Evolutionary conservation across 2,797 vertebrate species (phyloP).

Genomic region (Coregonus suidteri): DNA sequence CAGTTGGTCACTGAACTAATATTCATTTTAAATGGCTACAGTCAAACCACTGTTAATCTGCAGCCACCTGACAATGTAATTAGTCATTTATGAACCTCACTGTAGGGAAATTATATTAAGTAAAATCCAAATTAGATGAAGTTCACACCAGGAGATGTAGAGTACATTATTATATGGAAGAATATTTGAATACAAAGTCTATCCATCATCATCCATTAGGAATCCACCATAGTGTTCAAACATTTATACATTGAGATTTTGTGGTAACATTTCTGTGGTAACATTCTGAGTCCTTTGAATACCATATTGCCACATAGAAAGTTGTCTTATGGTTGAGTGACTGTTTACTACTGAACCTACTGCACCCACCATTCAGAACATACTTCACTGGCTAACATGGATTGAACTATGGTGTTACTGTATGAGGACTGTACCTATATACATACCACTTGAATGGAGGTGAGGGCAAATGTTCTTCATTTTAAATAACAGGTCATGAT

Average conservation of each 20-base stretch:
- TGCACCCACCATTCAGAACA: neutral
- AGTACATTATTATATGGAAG: slow-evolving; percentile 33
- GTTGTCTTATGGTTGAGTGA: neutral
- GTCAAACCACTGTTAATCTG: slow-evolving; percentile 41
- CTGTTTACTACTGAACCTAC: neutral
- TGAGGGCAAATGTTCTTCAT: neutral
- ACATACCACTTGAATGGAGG: neutral
- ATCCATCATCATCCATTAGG: slow-evolving; percentile 19
- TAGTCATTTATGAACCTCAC: slow-evolving; percentile 54
- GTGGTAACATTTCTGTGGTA: neutral
- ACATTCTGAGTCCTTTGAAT: neutral
- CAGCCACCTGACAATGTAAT: slow-evolving; percentile 50
- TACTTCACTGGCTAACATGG: neutral
- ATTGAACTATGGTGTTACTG: neutral
- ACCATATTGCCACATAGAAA: neutral
- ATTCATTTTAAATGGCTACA: slow-evolving; percentile 44
- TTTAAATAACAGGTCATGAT: neutral
- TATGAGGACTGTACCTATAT: neutral
- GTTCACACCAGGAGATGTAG: slow-evolving; percentile 10
- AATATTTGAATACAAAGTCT: slow-evolving; percentile 33
- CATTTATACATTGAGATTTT: slow-evolving; percentile 8
- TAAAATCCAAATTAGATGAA: slow-evolving; percentile 23
- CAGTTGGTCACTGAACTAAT: slow-evolving; percentile 50
- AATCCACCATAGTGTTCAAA: slow-evolving; percentile 5
- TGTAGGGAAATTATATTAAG: slow-evolving; percentile 43